Percentiles rank a stretch among this genome's conserved stretches.
Conservation (phyloP, 2,113 vertebrate species). For the Herpailurus yagouaroundi region DNA sequence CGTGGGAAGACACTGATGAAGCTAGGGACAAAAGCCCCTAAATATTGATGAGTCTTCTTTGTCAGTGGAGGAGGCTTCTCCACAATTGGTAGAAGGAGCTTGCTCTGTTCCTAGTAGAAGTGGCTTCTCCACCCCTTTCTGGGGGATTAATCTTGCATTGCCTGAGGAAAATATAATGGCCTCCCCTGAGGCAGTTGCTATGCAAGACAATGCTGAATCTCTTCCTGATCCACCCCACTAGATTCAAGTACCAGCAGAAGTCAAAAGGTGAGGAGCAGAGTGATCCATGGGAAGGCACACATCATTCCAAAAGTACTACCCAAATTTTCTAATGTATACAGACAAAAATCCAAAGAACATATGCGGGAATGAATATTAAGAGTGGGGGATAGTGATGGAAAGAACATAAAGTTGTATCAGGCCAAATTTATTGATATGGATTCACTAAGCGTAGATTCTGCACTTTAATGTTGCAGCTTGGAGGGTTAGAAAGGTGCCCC, state of each 20-base stretch:
- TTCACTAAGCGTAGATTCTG: neutral
- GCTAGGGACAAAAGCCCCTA: neutral
- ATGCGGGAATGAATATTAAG: neutral
- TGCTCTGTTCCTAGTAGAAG: neutral
- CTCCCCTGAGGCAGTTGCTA: neutral
- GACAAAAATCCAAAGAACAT: neutral
- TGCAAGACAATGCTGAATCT: neutral
- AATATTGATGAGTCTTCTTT: neutral
- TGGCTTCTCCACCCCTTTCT: neutral
- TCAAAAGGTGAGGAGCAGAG: neutral
- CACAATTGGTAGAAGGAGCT: neutral
- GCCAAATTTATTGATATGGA: neutral
- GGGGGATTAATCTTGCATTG: neutral
- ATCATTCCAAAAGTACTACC: neutral
- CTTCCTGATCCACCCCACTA: neutral
- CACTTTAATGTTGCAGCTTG: neutral
- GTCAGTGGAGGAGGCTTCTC: neutral
- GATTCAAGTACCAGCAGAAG: neutral
- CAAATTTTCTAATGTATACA: neutral
- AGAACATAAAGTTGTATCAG: neutral
- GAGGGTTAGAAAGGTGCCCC: too few relatives aligned
- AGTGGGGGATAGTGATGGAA: neutral
- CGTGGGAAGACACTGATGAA: neutral
- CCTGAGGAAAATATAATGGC: neutral
- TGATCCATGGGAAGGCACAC: neutral